phyloP scores from a whole-genome alignment of 2,888 invertebrate species.

The Ellobium chinense region DNA sequence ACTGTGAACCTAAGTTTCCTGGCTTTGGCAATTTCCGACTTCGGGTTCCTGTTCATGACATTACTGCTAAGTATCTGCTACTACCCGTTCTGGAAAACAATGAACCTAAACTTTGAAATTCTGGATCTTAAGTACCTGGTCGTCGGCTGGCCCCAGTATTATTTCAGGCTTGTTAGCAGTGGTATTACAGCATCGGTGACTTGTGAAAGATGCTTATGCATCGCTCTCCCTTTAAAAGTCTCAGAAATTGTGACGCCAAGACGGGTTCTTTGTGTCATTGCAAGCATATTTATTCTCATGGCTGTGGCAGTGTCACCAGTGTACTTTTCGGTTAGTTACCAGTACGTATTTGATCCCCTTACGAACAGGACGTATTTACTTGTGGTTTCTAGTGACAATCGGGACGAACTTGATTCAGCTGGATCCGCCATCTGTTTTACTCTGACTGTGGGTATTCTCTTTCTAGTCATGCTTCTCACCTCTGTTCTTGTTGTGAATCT shows the following conservation, averaged over 20 bases:
- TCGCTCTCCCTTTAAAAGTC: neutral
- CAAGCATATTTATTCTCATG: neutral
- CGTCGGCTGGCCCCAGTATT: neutral
- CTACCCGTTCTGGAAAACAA: neutral
- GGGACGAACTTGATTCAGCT: neutral
- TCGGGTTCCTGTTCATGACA: neutral
- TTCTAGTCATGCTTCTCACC: neutral
- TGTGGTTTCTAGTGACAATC: neutral
- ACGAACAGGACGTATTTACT: neutral
- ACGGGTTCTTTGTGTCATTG: neutral
- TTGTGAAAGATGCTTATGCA: conserved; percentile 3
- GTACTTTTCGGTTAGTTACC: neutral
- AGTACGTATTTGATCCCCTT: neutral
- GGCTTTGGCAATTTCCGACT: neutral
- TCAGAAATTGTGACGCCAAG: neutral
- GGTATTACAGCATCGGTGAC: neutral
- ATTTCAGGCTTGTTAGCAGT: neutral
- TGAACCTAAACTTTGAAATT: neutral
- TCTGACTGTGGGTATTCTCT: neutral
- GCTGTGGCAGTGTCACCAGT: neutral
- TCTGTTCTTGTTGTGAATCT: neutral
- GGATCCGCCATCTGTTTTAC: neutral
- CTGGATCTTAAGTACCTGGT: neutral
- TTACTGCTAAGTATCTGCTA: neutral
- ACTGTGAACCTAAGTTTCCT: neutral